phyloP scores from a whole-genome alignment of 2,113 vertebrate genomes.

The Oophaga pumilio region DNA sequence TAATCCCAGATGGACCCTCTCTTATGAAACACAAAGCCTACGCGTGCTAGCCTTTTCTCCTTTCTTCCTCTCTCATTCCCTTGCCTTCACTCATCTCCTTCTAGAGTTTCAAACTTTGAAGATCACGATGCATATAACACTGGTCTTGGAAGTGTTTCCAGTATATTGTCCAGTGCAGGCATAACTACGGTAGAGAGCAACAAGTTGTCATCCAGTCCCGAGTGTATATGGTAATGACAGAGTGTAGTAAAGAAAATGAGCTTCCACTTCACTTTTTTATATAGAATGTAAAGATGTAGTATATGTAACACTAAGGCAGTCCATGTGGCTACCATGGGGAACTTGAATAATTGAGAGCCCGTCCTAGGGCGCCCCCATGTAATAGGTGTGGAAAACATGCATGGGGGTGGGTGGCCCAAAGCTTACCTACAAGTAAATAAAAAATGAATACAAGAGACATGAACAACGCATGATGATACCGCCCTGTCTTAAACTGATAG shows the following conservation, averaged over 20 bases:
- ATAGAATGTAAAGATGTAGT: background rate
- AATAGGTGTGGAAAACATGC: too few relatives aligned
- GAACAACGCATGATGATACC: too few relatives aligned
- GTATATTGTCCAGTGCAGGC: slow-evolving; percentile 65
- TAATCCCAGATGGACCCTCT: slow-evolving; percentile 65
- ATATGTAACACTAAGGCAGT: background rate
- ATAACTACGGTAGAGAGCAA: slow-evolving; percentile 63
- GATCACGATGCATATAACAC: slow-evolving; percentile 63
- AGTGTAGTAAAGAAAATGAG: background rate
- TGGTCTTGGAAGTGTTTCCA: slow-evolving; percentile 63
- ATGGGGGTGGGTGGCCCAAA: too few relatives aligned
- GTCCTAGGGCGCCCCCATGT: background rate
- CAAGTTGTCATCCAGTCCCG: slow-evolving; percentile 64
- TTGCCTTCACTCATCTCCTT: slow-evolving; percentile 63
- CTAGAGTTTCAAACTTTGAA: slow-evolving; percentile 63
- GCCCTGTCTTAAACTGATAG: too few relatives aligned
- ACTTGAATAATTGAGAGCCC: background rate
- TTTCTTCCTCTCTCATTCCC: background rate
- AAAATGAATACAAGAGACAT: too few relatives aligned
- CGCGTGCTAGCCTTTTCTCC: slow-evolving; percentile 63
- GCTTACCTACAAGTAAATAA: too few relatives aligned
- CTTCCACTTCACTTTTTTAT: background rate
- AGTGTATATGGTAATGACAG: slow-evolving; percentile 38
- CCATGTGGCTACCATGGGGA: background rate
- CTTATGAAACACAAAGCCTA: slow-evolving; percentile 70